Conservation (phyloP, 2,113 vertebrate genomes). For the Manacus vitellinus region DNA sequence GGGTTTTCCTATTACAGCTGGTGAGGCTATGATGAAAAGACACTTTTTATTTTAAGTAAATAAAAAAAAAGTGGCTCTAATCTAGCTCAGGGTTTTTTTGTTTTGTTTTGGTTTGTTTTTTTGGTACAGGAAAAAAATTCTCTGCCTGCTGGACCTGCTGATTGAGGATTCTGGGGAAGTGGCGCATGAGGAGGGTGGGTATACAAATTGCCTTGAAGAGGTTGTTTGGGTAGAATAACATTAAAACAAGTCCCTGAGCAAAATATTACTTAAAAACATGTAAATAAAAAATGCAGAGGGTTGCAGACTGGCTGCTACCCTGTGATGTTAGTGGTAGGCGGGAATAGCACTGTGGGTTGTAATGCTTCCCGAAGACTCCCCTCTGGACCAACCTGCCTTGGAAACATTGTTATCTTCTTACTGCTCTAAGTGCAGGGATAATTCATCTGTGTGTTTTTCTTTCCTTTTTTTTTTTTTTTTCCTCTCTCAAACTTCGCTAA, state of each 20-base stretch:
- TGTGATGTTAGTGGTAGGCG: neutral
- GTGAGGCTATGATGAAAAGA: neutral
- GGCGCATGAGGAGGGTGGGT: neutral
- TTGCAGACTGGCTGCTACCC: neutral
- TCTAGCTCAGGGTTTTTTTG: neutral
- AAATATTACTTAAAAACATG: neutral
- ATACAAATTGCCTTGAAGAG: neutral
- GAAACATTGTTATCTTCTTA: neutral
- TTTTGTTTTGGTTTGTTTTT: no score
- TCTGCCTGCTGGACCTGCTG: neutral
- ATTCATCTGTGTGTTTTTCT: slow-evolving; percentile 33
- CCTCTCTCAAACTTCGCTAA: neutral
- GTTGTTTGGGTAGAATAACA: neutral
- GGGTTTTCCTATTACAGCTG: neutral
- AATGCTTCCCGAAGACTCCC: neutral
- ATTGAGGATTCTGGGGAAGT: neutral
- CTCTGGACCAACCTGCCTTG: neutral
- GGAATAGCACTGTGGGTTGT: neutral
- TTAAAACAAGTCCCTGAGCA: neutral
- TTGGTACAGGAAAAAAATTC: no score
- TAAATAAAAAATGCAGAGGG: neutral
- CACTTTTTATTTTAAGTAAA: neutral
- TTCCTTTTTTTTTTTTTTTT: neutral
- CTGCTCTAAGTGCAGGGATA: neutral
- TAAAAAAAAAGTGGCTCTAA: neutral